phyloP scores from a whole-genome alignment of 2,888 invertebrate species.

The Caenorhabditis drosophilae region DNA sequence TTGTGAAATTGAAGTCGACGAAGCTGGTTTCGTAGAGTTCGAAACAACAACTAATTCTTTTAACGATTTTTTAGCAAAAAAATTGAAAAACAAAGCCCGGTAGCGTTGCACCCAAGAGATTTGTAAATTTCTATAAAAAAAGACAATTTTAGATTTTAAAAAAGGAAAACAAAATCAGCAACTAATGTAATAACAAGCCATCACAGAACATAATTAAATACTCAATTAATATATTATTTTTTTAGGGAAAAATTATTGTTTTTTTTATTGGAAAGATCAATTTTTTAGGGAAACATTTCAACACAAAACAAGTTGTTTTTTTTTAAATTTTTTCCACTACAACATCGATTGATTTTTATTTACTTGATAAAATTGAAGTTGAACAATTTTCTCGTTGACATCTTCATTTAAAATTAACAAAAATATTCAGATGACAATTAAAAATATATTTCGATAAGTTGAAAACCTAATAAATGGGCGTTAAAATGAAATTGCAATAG shows the following conservation, averaged over 20 bases:
- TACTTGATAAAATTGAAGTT: conserved; percentile 3
- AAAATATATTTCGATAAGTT: not conserved
- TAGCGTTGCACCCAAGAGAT: not conserved
- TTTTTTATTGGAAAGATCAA: not conserved
- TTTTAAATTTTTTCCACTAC: not conserved
- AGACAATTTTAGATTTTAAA: not conserved
- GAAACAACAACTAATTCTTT: not conserved
- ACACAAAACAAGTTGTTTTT: not conserved
- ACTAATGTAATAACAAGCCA: too few relatives aligned
- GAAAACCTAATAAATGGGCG: not conserved
- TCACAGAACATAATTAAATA: not conserved
- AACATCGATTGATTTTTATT: not conserved
- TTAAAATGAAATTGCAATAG: conserved; percentile 1
- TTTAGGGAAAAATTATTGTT: not conserved
- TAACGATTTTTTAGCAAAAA: not conserved
- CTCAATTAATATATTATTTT: too few relatives aligned
- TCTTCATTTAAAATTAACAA: not conserved
- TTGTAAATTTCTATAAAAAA: not conserved
- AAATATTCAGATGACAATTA: not conserved
- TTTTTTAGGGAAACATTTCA: not conserved
- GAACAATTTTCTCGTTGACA: conserved; percentile 2
- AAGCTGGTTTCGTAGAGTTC: too few relatives aligned
- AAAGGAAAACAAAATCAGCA: not conserved
- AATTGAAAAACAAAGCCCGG: not conserved
- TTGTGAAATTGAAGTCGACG: not conserved